phyloP scores from a whole-genome alignment of 2,797 vertebrate species.

The Alfaro cultratus region DNA sequence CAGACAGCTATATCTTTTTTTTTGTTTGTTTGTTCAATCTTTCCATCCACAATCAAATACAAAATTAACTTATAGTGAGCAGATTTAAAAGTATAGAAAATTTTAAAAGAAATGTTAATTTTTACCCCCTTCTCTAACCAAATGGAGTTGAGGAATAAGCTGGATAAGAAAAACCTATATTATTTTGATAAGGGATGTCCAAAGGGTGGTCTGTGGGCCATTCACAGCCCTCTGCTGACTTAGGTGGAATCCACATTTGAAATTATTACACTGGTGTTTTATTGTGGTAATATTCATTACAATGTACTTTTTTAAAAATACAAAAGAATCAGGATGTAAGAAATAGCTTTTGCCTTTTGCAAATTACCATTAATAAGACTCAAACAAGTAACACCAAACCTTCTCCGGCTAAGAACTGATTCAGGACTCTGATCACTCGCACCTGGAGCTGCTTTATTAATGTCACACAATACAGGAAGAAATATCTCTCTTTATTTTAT shows the following conservation, averaged over 20 bases:
- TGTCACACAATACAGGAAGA: not conserved
- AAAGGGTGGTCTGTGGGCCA: not conserved
- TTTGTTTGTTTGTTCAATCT: not conserved
- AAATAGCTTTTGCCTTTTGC: not conserved
- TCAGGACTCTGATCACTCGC: not conserved
- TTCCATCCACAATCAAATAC: not conserved
- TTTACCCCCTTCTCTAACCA: not conserved
- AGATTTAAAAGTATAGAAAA: not conserved
- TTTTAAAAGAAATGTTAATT: not conserved
- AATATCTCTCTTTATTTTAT: not conserved
- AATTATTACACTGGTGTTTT: not conserved
- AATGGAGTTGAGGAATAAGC: not conserved
- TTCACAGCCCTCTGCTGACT: not conserved
- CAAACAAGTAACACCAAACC: not conserved
- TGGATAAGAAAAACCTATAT: not conserved
- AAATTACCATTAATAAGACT: not conserved
- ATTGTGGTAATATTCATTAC: not conserved
- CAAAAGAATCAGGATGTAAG: not conserved
- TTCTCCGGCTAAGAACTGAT: not conserved
- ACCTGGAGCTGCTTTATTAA: not conserved
- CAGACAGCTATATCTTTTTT: not conserved
- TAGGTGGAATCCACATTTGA: not conserved
- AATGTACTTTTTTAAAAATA: not conserved
- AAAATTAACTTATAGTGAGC: not conserved
- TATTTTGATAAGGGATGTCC: not conserved